Base-by-base conservation (phyloP, 2,888 invertebrate species). In the Apodemia duryi region DNA sequence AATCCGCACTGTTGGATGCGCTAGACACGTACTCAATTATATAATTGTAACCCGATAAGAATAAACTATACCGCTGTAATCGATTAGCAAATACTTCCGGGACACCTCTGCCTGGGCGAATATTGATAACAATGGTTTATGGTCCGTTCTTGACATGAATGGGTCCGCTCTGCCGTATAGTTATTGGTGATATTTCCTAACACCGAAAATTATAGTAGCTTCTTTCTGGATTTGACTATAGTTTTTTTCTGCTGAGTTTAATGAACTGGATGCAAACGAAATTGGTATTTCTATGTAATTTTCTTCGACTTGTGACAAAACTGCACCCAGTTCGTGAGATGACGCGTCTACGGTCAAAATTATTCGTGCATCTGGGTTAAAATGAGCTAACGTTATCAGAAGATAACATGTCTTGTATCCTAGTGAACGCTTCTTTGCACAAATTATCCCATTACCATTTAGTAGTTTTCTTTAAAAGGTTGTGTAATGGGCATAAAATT, bases 191-290 rank as follows among this genome's bases (percentile, higher is more conserved):
- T 38, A 38, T 6, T 38, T 38, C 9, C 38, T 38, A 7, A 68
- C 63, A 0, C 72, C 70, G 46, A 66, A 70, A 13, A 72, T 68
- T 41, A 72, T 72, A 2, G 38, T 38, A 38, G 38, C 38, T 9
- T 38, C 38, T 38, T 38, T 38, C 38, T 38, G 38, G 9, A 38
- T 38, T 9, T 38, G 9, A 38, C 38, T 38, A 38, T 38, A 38
- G 9, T 29, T 13, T 32, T 57, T 57, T 11, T 64, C 64, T 0
- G 72, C 72, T 0, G 67, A 4, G 10, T 65, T 69, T 1, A 74
- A 51, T 1, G 72, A 69, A 0, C 74, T 67, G 0, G 75, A 75
- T 1, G 72, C 73, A 32, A 62, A 74, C 0, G 72, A 68, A 2
- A 74, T 63, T 0, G 74, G 72, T 7, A 62, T 65, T 66, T 73